Evolutionary conservation across 2,888 invertebrate genomes (phyloP).

Genomic region (Hyles lineata): DNA sequence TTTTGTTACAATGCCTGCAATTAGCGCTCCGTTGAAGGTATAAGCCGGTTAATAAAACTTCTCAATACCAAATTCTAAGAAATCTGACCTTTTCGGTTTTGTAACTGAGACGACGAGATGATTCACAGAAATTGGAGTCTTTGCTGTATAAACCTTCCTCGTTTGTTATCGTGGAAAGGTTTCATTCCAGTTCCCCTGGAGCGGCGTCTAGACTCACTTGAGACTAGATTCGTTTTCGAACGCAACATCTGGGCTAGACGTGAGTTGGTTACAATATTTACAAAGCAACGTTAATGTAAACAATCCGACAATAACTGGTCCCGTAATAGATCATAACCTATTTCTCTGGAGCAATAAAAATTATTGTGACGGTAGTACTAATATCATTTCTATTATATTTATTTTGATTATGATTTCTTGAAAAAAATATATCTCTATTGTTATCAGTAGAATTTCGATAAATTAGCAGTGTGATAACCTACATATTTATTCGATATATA

Average conservation of each 20-base stretch:
- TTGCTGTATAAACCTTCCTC: constrained; percentile 40
- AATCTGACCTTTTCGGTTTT: constrained; percentile 4
- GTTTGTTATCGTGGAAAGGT: constrained; percentile 46
- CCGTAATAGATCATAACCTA: constrained; percentile 12
- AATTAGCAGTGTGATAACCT: too few relatives aligned
- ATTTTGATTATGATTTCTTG: too few relatives aligned
- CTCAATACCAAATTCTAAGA: constrained; percentile 8
- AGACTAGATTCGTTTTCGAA: constrained; percentile 50
- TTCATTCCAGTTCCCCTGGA: constrained; percentile 48
- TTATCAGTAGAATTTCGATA: too few relatives aligned
- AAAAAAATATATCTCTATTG: too few relatives aligned
- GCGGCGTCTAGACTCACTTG: constrained; percentile 66
- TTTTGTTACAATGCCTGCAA: constrained; percentile 54
- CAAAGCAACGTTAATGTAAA: constrained; percentile 39
- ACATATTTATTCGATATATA: too few relatives aligned
- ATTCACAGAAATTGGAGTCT: constrained; percentile 3
- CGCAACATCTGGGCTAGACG: constrained; percentile 54
- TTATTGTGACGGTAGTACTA: neutral
- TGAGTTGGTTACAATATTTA: constrained; percentile 46
- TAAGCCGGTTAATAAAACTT: constrained; percentile 1
- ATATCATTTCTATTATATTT: neutral
- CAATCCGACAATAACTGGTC: constrained; percentile 2
- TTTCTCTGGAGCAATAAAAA: neutral
- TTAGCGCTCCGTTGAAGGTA: constrained; percentile 52
- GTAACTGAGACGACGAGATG: neutral